Conservation (phyloP, 2,113 vertebrate species). For the Cnemophilus loriae region DNA sequence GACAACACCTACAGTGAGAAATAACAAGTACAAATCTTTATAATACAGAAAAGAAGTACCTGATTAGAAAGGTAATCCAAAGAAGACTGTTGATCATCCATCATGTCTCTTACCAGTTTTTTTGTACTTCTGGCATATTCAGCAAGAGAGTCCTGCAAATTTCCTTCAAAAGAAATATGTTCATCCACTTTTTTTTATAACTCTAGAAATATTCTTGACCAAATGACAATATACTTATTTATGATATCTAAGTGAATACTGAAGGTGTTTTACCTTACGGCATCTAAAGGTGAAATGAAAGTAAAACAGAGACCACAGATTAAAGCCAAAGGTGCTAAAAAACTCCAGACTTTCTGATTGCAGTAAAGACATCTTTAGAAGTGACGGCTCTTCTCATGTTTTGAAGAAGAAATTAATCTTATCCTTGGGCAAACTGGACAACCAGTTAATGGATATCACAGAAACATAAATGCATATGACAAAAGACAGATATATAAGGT, state of each 20-base stretch:
- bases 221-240: not conserved
- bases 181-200: not conserved
- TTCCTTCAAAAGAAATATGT: slow-evolving; percentile 72
- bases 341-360: not conserved
- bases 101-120: slow-evolving; percentile 85
- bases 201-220: not conserved
- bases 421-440: not conserved
- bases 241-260: not conserved
- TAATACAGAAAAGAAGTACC: slow-evolving; percentile 57
- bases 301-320: not conserved
- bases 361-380: not conserved
- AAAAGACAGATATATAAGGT: not conserved
- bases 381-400: not conserved
- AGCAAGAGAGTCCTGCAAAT: slow-evolving; percentile 85
- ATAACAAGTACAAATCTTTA: not conserved
- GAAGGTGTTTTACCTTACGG: not conserved
- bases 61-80: slow-evolving; percentile 86
- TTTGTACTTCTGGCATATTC: slow-evolving; percentile 84
- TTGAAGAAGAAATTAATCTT: not conserved
- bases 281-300: not conserved
- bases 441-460: not conserved
- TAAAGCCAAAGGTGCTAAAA: not conserved
- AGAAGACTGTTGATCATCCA: slow-evolving; percentile 87
- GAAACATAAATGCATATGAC: not conserved
- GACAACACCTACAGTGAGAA: not conserved